Evolutionary conservation across 2,113 vertebrate genomes (phyloP).

Genomic region (Myotis yumanensis): DNA sequence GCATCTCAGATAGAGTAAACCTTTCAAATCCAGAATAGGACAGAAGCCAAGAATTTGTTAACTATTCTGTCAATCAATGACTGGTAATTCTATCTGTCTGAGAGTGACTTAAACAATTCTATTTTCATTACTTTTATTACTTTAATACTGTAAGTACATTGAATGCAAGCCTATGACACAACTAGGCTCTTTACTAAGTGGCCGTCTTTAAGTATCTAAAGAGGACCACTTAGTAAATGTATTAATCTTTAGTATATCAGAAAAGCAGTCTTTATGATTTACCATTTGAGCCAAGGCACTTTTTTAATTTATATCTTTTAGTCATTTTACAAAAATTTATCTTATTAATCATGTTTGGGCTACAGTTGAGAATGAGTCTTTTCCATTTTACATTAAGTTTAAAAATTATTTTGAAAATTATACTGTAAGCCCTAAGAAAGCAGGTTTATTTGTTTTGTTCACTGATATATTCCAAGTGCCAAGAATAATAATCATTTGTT

Average conservation of each 20-base stretch:
- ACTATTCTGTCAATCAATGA: not conserved
- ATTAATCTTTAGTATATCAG: not conserved
- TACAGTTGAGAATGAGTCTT: not conserved
- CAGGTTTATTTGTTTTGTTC: not conserved
- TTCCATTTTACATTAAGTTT: not conserved
- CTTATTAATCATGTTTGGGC: not conserved
- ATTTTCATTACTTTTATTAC: not conserved
- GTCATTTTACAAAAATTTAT: not conserved
- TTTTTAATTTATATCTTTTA: not conserved
- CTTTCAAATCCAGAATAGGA: slow-evolving; percentile 1
- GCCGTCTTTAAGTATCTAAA: not conserved
- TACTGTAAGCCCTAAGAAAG: not conserved
- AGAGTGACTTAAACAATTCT: not conserved
- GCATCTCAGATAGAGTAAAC: not conserved
- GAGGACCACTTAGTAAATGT: not conserved
- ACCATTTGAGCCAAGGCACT: not conserved
- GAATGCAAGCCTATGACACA: not conserved
- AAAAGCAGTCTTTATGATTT: not conserved
- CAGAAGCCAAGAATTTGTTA: not conserved
- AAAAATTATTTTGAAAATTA: not conserved
- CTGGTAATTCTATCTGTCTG: not conserved
- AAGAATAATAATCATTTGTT: not conserved
- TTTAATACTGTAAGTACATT: not conserved
- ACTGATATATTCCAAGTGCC: not conserved
- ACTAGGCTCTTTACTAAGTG: no score